These are phyloP conservation scores for Pteruthius melanotis DNA, from an alignment of 2,113 vertebrate genomes.

Conservation along the genomic window DNA sequence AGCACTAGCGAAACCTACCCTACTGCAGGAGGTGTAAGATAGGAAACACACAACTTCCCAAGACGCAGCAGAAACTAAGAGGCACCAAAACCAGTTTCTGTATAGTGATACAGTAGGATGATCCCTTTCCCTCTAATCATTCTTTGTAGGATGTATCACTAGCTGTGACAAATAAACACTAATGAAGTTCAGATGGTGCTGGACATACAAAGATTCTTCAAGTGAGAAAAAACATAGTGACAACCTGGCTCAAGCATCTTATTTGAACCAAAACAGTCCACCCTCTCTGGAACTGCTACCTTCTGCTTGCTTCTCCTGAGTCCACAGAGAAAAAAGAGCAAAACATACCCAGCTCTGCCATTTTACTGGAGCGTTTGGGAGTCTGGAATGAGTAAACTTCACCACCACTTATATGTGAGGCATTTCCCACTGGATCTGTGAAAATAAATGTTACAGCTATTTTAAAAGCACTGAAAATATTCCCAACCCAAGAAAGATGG, in stretches of 20 bases:
- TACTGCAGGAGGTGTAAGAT: background rate
- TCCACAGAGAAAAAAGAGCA: background rate
- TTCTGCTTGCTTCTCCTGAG: background rate
- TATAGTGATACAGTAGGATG: background rate
- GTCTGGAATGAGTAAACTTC: conserved; percentile 90
- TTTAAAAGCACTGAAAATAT: background rate
- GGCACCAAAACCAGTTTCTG: background rate
- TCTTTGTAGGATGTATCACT: background rate
- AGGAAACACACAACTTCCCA: background rate
- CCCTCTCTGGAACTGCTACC: background rate
- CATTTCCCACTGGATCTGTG: conserved; percentile 69
- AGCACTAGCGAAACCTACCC: background rate
- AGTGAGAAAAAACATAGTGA: background rate
- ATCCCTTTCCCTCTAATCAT: background rate
- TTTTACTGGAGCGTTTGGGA: conserved; percentile 80
- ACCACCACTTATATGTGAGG: conserved; percentile 56
- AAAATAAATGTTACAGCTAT: background rate
- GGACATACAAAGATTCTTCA: background rate
- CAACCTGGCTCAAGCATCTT: background rate
- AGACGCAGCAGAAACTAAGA: background rate
- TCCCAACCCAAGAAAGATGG: background rate
- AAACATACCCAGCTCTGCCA: conserved; percentile 86
- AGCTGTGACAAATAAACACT: background rate
- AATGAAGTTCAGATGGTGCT: background rate
- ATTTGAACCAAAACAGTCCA: background rate